Evolutionary conservation across 2,113 vertebrate species (phyloP).

Genomic region (Rallus limicola): DNA sequence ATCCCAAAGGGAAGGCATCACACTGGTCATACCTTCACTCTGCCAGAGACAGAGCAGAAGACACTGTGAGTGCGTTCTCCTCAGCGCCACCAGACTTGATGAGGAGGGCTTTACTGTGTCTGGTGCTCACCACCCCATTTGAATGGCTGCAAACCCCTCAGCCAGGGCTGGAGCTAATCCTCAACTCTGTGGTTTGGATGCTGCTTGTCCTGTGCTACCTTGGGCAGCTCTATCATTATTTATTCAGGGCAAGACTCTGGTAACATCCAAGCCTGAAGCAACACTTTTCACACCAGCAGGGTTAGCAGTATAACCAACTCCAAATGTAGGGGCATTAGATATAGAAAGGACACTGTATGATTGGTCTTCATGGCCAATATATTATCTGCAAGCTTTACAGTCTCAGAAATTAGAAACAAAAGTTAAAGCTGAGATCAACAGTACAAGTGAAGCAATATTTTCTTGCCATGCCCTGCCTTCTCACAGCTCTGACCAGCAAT

Average conservation of each 20-base stretch:
- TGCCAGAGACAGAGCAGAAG: not conserved
- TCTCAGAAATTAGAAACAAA: not conserved
- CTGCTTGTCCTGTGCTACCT: not conserved
- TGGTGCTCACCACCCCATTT: not conserved
- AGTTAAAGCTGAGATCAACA: not conserved
- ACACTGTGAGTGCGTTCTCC: not conserved
- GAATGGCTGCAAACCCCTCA: not conserved
- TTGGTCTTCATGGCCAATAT: not conserved
- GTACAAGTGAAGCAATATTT: not conserved
- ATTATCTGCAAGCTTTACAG: not conserved
- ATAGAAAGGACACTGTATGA: not conserved
- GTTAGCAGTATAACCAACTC: not conserved
- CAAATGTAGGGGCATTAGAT: not conserved
- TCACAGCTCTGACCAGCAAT: not conserved
- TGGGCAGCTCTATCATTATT: not conserved
- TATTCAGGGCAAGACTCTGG: not conserved
- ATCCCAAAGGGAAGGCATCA: not conserved
- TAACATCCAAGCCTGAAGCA: not conserved
- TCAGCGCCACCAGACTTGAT: not conserved
- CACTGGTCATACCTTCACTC: not conserved
- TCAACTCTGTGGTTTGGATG: not conserved
- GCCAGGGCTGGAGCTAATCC: not conserved
- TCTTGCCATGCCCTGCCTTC: not conserved
- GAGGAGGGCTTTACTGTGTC: not conserved
- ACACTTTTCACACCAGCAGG: not conserved